Conservation (phyloP, 2,113 vertebrate species). For the Catharus fuscescens region DNA sequence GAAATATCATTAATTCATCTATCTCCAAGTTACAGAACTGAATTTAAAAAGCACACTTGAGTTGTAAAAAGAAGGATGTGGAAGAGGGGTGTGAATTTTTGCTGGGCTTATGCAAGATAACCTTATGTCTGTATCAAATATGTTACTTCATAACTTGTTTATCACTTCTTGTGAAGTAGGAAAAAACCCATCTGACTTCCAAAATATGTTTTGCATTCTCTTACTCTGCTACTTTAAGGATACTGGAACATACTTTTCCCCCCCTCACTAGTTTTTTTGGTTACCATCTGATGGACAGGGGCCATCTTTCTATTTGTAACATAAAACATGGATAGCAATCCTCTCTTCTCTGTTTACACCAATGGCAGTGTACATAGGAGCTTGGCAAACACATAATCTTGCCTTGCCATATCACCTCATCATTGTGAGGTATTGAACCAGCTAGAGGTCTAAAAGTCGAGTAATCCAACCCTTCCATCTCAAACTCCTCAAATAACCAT, state of each 20-base stretch:
- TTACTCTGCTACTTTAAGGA: neutral
- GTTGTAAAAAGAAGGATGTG: neutral
- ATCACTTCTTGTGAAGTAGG: neutral
- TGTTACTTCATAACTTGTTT: neutral
- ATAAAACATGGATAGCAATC: neutral
- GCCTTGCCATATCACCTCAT: neutral
- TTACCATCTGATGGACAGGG: neutral
- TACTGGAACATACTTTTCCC: neutral
- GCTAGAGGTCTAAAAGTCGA: neutral
- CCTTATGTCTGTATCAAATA: neutral
- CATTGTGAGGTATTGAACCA: neutral
- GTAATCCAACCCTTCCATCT: neutral
- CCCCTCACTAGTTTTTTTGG: neutral
- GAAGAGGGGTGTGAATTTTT: neutral
- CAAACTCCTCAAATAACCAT: neutral
- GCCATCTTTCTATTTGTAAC: neutral
- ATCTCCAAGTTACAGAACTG: neutral
- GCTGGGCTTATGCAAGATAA: neutral
- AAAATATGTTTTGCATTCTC: neutral
- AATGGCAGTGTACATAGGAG: neutral
- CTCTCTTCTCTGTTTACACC: neutral
- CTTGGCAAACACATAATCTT: neutral
- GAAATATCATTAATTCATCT: neutral
- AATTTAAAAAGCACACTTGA: neutral
- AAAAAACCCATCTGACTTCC: neutral